phyloP scores from a whole-genome alignment of 2,888 invertebrate genomes.

The Acanthosepion lycidas region DNA sequence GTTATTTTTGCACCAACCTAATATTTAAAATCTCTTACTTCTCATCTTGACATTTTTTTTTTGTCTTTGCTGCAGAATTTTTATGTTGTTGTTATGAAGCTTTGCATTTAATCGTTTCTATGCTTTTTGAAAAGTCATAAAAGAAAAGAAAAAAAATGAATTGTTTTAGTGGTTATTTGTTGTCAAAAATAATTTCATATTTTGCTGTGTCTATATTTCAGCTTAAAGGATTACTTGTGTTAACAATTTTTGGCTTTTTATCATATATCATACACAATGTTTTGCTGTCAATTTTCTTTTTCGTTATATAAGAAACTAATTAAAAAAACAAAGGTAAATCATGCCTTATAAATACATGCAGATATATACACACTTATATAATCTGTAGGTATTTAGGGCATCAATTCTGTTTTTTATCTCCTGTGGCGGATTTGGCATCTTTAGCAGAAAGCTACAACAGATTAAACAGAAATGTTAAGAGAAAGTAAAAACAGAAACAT shows the following conservation, averaged over 20 bases:
- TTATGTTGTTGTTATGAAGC: background rate
- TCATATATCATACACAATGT: background rate
- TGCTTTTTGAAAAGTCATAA: background rate
- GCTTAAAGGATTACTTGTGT: background rate
- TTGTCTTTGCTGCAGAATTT: background rate
- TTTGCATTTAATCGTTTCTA: background rate
- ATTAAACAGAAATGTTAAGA: background rate
- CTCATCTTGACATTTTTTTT: background rate
- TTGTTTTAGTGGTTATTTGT: background rate
- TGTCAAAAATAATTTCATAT: background rate
- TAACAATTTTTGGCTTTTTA: background rate
- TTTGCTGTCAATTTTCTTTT: background rate
- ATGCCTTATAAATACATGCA: background rate
- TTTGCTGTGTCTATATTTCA: constrained; percentile 9
- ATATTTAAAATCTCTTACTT: background rate
- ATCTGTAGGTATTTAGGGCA: background rate
- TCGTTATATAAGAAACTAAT: background rate
- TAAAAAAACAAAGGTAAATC: background rate
- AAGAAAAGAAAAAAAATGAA: background rate
- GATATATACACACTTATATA: background rate
- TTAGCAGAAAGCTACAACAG: background rate
- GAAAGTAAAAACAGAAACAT: background rate
- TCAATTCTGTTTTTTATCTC: background rate
- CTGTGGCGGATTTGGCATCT: background rate
- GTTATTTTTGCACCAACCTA: too few species aligned